Evolutionary conservation across 2,113 vertebrate genomes (phyloP), one percentile per base, ranked within the genome.

Genomic region (Dipodomys ordii): DNA sequence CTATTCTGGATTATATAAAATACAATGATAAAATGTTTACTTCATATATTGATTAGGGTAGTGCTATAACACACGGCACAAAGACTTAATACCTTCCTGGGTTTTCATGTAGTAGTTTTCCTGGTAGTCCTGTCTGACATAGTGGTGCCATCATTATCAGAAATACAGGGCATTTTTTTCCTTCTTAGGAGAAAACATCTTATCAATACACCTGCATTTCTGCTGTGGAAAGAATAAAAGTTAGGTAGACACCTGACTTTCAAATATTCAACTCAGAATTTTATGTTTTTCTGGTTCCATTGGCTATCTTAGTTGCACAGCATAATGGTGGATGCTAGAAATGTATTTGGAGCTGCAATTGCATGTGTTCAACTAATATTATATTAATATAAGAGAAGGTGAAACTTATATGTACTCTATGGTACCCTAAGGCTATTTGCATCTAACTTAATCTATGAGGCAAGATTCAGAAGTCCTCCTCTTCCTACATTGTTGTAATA

Each of bases 21-120:
- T 69, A 68, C 4, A 7, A 39, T 92, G 39, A 71, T 46, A 85
- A 78, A 77, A 82, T 46, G 78, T 49, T 46, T 6, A 67, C 7
- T n/a, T 9, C 44, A 23, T 60, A 16, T 89, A 30, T 79, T 72
- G 30, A 11, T 44, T 91, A 86, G n/a, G 20, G 23, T 30, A 69
- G 2, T 10, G 19, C 22, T 25, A 6, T 69, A 83, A 79, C 4
- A 79, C 32, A 71, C 3, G 8, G 20, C 20, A 64, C 6, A 64
- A 22, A 64, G 62, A 64, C 62, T 23, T 22, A 64, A 64, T 7
- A 64, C 23, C 62, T 13, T n/a, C 44, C 7, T 39, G 15, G 1
- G 35, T 73, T 82, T 87, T 94, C 57, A 83, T n/a, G 92, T n/a
- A n/a, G n/a, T n/a, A n/a, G 35, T 73, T 82, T 87, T 94, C 57